Evolutionary conservation across 2,113 vertebrate species (phyloP).

Genomic region (Tauraco erythrolophus): DNA sequence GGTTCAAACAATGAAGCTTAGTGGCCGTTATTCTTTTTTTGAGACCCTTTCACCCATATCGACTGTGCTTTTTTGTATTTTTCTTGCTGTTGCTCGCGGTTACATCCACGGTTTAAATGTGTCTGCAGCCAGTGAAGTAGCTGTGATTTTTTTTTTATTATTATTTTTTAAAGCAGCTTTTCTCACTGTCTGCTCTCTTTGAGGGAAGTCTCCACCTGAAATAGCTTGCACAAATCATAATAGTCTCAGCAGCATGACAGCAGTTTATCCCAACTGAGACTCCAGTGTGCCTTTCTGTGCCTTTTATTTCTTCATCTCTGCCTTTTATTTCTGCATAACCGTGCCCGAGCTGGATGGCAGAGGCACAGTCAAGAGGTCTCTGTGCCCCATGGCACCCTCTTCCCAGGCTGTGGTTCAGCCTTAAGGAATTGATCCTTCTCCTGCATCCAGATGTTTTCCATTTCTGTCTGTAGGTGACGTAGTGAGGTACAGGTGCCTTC

Average conservation of each 20-base stretch:
- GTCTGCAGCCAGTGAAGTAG: neutral
- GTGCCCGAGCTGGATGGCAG: neutral
- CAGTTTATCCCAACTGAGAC: neutral
- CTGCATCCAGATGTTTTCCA: neutral
- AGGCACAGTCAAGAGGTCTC: neutral
- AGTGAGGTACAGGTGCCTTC: constrained; percentile 91
- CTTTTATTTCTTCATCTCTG: neutral
- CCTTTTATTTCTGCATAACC: neutral
- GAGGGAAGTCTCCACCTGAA: neutral
- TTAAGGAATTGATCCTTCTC: neutral
- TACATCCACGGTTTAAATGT: neutral
- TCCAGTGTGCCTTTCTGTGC: fast-evolving
- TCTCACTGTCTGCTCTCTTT: neutral
- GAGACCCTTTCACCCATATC: neutral
- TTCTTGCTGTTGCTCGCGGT: neutral
- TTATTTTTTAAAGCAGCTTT: neutral
- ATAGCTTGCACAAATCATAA: neutral
- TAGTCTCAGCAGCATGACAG: neutral
- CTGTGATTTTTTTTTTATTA: neutral
- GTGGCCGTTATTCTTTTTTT: neutral
- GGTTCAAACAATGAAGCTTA: neutral
- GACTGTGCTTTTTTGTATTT: neutral
- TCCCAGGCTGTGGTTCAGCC: neutral
- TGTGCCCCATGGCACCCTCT: fast-evolving
- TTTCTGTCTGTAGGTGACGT: constrained; percentile 84